Conservation (phyloP, 1,140 invertebrate species). For the Drosophila elegans region DNA sequence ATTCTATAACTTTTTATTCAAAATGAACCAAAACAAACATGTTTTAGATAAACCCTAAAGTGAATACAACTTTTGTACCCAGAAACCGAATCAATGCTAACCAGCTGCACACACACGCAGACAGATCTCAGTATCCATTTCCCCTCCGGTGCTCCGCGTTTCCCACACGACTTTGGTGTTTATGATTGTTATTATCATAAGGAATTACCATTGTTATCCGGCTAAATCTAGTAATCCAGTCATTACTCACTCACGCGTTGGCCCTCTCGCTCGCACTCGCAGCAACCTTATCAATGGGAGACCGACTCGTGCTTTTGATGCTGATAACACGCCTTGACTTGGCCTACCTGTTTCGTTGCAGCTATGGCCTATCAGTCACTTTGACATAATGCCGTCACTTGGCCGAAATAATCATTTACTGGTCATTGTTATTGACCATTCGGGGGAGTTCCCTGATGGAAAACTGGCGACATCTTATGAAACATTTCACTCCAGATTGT, state of each 20-base stretch:
- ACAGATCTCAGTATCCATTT: background rate
- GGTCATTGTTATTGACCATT: conserved; percentile 37
- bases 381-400: conserved; percentile 58
- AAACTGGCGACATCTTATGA: background rate
- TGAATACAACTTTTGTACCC: conserved; percentile 5
- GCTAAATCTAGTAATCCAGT: conserved; percentile 77
- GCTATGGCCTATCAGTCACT: conserved; percentile 54
- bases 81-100: conserved; percentile 24
- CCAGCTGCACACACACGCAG: conserved; percentile 27
- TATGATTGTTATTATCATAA: conserved; percentile 73
- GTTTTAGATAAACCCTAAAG: conserved; percentile 4
- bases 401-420: conserved; percentile 59
- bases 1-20: too few species aligned
- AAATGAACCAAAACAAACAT: too few species aligned
- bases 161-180: conserved; percentile 53
- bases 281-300: conserved; percentile 22
- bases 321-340: conserved; percentile 52
- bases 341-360: conserved; percentile 16
- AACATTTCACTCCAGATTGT: background rate
- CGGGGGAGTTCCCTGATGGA: conserved; percentile 5
- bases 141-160: background rate
- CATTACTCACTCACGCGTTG: conserved; percentile 64
- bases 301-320: conserved; percentile 46
- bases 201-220: conserved; percentile 80
- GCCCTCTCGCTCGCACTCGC: conserved; percentile 19